Percentiles rank a stretch among this genome's conserved stretches.
These are phyloP conservation scores for Phalacrocorax pelagicus DNA, from an alignment of 2,113 vertebrate genomes.

Conservation along the genomic window DNA sequence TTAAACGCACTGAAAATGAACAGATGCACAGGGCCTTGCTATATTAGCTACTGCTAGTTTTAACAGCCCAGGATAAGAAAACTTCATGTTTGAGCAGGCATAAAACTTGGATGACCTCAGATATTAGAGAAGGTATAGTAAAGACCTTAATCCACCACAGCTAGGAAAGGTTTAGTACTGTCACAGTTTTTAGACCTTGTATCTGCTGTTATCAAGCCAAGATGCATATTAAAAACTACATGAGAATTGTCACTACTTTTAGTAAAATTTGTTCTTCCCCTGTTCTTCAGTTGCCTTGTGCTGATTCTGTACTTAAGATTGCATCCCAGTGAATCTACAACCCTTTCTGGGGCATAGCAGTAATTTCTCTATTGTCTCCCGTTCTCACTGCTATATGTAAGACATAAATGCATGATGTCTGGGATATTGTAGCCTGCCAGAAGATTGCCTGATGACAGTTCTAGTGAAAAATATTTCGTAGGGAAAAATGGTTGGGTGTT, in stretches of 20 bases:
- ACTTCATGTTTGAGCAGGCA: background rate
- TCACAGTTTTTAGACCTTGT: background rate
- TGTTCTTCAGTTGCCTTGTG: background rate
- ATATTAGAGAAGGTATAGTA: background rate
- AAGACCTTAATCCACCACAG: background rate
- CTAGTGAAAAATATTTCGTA: background rate
- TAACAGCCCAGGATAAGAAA: background rate
- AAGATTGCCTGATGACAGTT: background rate
- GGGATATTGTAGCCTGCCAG: background rate
- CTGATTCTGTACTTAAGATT: background rate
- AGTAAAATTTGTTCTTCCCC: background rate
- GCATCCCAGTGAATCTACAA: background rate
- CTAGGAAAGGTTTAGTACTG: background rate
- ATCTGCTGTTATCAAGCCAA: background rate
- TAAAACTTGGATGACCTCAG: background rate
- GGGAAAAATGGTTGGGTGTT: background rate
- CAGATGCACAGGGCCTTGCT: background rate
- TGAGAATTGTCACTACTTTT: background rate
- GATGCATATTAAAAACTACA: background rate
- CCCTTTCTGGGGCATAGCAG: background rate
- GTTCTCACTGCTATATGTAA: background rate
- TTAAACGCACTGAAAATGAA: background rate
- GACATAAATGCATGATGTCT: background rate
- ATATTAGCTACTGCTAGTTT: background rate
- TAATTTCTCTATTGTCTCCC: background rate